A percentile compares a stretch with the other conserved stretches of the same genome.
phyloP scores from a whole-genome alignment of 2,113 vertebrate species.

The Meleagris gallopavo region DNA sequence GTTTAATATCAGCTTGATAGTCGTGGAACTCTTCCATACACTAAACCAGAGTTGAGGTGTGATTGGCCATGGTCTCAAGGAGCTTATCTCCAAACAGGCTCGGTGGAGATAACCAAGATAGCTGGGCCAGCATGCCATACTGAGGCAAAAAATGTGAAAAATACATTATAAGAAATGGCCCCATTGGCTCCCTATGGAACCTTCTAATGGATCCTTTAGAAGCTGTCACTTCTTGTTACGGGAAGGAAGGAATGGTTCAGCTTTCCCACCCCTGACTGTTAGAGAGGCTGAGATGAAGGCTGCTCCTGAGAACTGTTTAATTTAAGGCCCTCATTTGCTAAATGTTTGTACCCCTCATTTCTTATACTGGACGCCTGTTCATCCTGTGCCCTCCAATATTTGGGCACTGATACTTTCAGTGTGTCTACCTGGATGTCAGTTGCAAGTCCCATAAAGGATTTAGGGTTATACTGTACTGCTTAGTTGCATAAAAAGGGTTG shows the following conservation, averaged over 20 bases:
- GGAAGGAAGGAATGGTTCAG: neutral
- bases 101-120: neutral
- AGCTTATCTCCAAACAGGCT: neutral
- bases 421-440: neutral
- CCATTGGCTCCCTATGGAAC: neutral
- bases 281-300: neutral
- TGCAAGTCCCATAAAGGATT: neutral
- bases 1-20: neutral
- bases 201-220: constrained; percentile 41
- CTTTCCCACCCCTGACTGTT: neutral
- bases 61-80: neutral
- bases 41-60: neutral
- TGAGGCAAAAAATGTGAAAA: neutral
- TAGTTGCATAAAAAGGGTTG: rapidly evolving
- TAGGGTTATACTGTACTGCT: neutral
- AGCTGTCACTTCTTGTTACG: constrained; percentile 34
- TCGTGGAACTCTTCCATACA: neutral
- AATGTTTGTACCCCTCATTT: neutral
- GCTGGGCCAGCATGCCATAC: neutral
- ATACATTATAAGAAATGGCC: neutral
- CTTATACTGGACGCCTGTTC: neutral
- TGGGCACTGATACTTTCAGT: neutral
- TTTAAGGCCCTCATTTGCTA: neutral
- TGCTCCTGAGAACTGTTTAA: neutral
- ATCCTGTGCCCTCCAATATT: neutral